Evolutionary conservation across 1,140 invertebrate species (phyloP), one percentile per base, ranked within the genome.

Genomic region (Spodoptera frugiperda): DNA sequence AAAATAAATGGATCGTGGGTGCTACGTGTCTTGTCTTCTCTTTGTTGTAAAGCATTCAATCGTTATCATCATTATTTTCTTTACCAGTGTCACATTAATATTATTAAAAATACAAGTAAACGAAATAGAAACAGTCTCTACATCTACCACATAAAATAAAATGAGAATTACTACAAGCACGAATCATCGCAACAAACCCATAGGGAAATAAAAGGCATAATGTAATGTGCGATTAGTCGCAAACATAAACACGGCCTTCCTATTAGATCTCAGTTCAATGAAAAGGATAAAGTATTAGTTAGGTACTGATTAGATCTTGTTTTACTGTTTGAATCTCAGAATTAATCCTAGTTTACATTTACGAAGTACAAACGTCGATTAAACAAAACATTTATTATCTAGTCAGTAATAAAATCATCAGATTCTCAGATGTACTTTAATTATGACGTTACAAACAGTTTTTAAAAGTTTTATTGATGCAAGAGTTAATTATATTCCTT

Each of bases 251-350:
- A 14, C 39, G 3, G 44, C 55, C 55, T 73, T 46, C 59, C 21
- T 55, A n/a, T 73, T 30, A 72, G 53, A 72, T 72, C 70, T 33
- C 54, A 12, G 15, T 72, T 72, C 39, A 72, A 72, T 72, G 70
- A 72, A 72, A 59, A 14, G 53, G 70, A 72, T 72, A 72, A 72
- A 59, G 44, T 72, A 72, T 72, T 72, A 61, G 71, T 44, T 1
- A n/a, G 44, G 12, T 15, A 48, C 21, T 61, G 71, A 73, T 73
- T 73, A 73, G 49, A 73, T 73, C 71, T 33, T 73, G 55, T 46
- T 59, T 73, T 73, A 73, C 19, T 33, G 55, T 73, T 61, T 48
- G 44, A 21, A 48, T 48, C 44, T 39, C 8, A 44, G 17, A 65
- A 65, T 25, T 65, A 65, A 65, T 39, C 17, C 17, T 8, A 3